phyloP scores from a whole-genome alignment of 1,140 invertebrate genomes.

The Drosophila gunungcola region DNA sequence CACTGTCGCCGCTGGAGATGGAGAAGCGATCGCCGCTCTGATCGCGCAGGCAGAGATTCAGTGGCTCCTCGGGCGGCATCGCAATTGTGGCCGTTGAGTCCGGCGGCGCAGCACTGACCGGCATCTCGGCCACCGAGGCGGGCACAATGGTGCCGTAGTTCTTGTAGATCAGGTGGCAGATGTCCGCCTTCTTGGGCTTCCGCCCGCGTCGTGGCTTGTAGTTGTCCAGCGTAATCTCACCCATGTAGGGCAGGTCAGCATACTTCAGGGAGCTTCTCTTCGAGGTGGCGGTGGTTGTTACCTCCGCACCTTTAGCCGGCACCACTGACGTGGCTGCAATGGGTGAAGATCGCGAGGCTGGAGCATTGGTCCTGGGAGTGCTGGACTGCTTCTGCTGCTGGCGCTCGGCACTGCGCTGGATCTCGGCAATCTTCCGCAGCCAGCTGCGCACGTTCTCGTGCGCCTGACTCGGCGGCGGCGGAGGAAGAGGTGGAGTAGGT shows the following conservation, averaged over 20 bases:
- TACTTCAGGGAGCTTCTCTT: constrained; percentile 87
- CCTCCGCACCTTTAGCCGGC: constrained; percentile 61
- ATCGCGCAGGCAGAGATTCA: constrained; percentile 93
- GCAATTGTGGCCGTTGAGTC: background rate
- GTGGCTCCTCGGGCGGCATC: constrained; percentile 87
- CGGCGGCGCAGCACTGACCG: constrained; percentile 11
- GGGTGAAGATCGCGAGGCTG: constrained; percentile 23
- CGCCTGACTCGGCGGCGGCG: constrained; percentile 67
- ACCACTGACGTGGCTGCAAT: background rate
- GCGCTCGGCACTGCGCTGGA: constrained; percentile 86
- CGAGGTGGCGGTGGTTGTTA: background rate
- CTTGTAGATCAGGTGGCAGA: constrained; percentile 95
- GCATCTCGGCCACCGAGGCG: background rate
- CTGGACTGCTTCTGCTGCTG: constrained; percentile 54
- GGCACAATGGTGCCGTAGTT: constrained; percentile 94
- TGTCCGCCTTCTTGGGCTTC: constrained; percentile 95
- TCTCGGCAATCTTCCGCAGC: constrained; percentile 89
- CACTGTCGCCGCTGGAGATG: constrained; percentile 76
- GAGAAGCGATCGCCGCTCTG: constrained; percentile 74
- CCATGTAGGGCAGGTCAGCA: constrained; percentile 95
- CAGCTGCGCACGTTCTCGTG: constrained; percentile 89
- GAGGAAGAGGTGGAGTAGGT: background rate
- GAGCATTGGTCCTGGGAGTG: constrained; percentile 1
- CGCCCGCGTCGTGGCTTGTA: constrained; percentile 92
- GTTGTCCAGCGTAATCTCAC: constrained; percentile 94